A percentile compares a stretch with the other conserved stretches of the same genome.
These are phyloP conservation scores for Myripristis murdjan DNA, from an alignment of 2,797 vertebrate species.

Conservation along the genomic window DNA sequence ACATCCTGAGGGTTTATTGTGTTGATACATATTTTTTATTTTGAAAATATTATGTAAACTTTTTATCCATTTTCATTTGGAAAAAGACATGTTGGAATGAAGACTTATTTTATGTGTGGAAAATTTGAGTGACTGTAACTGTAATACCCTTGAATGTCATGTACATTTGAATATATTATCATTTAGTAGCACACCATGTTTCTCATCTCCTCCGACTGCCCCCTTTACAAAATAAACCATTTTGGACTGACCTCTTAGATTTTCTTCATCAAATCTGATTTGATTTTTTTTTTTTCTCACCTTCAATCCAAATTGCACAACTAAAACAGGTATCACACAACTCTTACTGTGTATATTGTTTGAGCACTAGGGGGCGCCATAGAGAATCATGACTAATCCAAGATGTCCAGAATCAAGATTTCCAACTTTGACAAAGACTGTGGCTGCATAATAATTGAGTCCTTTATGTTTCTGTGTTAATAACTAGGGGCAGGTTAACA, in stretches of 20 bases:
- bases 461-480: slow-evolving; percentile 54
- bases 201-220: slow-evolving; percentile 80
- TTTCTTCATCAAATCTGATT: slow-evolving; percentile 35
- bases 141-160: slow-evolving; percentile 86
- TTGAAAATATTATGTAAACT: slow-evolving; percentile 82
- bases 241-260: slow-evolving; percentile 77
- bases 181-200: slow-evolving; percentile 87
- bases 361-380: too few species aligned
- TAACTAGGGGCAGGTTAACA: slow-evolving; percentile 28
- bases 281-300: slow-evolving; percentile 11
- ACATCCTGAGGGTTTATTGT: slow-evolving; percentile 87
- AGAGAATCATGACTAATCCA: background rate
- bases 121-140: slow-evolving; percentile 80
- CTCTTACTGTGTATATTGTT: too few species aligned
- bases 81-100: slow-evolving; percentile 77
- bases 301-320: slow-evolving; percentile 10
- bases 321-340: background rate
- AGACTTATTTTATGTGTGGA: slow-evolving; percentile 81
- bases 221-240: slow-evolving; percentile 89
- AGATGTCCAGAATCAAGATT: background rate
- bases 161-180: slow-evolving; percentile 88
- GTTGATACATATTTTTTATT: slow-evolving; percentile 86
- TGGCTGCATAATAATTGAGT: background rate
- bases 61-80: slow-evolving; percentile 85
- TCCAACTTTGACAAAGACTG: background rate